Evolutionary conservation across 2,888 invertebrate species (phyloP).

Genomic region (Sclerodermus sp.): DNA sequence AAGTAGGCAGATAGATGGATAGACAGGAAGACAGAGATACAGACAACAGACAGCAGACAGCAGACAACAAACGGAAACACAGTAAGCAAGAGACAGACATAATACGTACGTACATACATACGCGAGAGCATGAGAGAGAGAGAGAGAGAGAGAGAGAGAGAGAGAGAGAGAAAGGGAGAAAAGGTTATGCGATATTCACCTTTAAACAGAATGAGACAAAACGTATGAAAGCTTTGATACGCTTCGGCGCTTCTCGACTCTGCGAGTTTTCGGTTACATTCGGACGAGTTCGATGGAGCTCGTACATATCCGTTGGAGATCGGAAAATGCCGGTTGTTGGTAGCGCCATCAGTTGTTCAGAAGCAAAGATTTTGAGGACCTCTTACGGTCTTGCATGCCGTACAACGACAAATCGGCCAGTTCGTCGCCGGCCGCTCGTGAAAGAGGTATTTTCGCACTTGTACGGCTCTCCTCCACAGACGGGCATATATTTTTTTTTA

Average conservation of each 20-base stretch:
- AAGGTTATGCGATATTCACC: too few relatives aligned
- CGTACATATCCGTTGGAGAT: conserved; percentile 37
- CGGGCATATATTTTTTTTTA: too few relatives aligned
- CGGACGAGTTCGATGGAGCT: conserved; percentile 38
- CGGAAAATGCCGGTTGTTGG: conserved; percentile 34
- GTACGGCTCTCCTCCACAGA: too few relatives aligned
- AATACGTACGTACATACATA: too few relatives aligned
- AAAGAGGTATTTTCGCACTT: conserved; percentile 36
- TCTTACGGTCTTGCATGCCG: conserved; percentile 25
- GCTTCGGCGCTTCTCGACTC: conserved; percentile 31
- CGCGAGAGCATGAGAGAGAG: too few relatives aligned
- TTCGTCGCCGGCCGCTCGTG: conserved; percentile 54
- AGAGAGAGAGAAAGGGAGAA: conserved; percentile 3
- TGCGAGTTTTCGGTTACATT: conserved; percentile 42
- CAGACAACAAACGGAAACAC: too few relatives aligned
- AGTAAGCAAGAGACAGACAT: too few relatives aligned
- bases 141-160: conserved; percentile 14
- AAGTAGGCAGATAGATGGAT: too few relatives aligned
- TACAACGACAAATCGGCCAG: conserved; percentile 51
- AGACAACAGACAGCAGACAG: too few relatives aligned
- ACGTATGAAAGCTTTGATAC: neutral
- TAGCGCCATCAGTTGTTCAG: conserved; percentile 27
- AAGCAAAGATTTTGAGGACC: conserved; percentile 2
- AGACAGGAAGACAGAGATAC: neutral
- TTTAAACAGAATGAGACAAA: neutral